These are phyloP conservation scores for Caradrina kadenii DNA, from an alignment of 2,888 invertebrate species.

Conservation along the genomic window DNA sequence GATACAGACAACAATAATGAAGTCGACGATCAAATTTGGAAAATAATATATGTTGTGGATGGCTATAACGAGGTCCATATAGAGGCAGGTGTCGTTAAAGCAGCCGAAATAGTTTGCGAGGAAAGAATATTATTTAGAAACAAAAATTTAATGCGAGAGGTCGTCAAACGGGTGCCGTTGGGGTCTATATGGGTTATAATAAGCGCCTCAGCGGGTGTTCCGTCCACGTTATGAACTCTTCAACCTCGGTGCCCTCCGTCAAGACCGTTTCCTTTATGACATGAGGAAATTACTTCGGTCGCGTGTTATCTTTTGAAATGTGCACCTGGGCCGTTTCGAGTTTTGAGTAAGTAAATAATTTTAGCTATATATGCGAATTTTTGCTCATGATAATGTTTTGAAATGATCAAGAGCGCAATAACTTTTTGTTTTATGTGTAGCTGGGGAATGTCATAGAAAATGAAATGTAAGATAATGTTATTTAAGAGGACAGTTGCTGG, in stretches of 20 bases:
- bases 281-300: constrained; percentile 71
- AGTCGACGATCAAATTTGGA: constrained; percentile 26
- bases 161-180: constrained; percentile 69
- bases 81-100: constrained; percentile 48
- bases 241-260: constrained; percentile 78
- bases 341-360: constrained; percentile 53
- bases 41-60: constrained; percentile 34
- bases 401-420: constrained; percentile 16
- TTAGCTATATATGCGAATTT: constrained; percentile 30
- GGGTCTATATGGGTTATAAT: constrained; percentile 66
- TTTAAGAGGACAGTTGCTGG: not conserved
- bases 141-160: constrained; percentile 57
- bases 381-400: constrained; percentile 18
- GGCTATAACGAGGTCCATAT: constrained; percentile 26
- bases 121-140: constrained; percentile 51
- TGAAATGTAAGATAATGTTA: not conserved
- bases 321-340: constrained; percentile 68
- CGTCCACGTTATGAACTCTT: constrained; percentile 76
- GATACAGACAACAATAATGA: constrained; percentile 55
- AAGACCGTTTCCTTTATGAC: constrained; percentile 78
- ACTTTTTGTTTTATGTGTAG: not conserved
- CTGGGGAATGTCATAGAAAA: not conserved
- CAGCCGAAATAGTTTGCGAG: constrained; percentile 49
- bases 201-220: constrained; percentile 72
- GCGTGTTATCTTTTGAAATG: constrained; percentile 73